A percentile compares a stretch with the other conserved stretches of the same genome.
These are phyloP conservation scores for Apoda limacodes DNA, from an alignment of 2,888 invertebrate genomes.

Conservation along the genomic window DNA sequence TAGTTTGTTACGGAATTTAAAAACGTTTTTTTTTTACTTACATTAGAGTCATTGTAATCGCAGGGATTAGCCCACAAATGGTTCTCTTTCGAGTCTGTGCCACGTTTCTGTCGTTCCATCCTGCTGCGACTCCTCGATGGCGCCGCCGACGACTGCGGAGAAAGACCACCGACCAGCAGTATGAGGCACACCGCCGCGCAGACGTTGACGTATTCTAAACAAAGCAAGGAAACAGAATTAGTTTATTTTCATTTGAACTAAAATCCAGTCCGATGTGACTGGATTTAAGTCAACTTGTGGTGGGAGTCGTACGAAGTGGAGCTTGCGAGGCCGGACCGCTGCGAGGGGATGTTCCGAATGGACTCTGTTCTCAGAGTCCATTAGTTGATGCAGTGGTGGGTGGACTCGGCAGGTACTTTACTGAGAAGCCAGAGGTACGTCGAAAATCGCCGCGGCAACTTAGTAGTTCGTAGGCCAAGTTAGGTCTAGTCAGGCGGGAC, in stretches of 20 bases:
- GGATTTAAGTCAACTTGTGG: too few relatives aligned
- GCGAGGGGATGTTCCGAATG: too few relatives aligned
- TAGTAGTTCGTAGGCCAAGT: too few relatives aligned
- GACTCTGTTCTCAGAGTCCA: too few relatives aligned
- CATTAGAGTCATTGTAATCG: slow-evolving; percentile 32
- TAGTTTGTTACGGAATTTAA: too few relatives aligned
- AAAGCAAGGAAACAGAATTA: slow-evolving; percentile 4
- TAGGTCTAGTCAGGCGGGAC: too few relatives aligned
- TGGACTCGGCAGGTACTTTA: too few relatives aligned
- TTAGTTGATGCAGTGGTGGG: too few relatives aligned
- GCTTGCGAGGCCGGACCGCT: too few relatives aligned
- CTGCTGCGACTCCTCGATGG: slow-evolving; percentile 40
- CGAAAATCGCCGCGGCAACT: too few relatives aligned
- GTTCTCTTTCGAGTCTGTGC: slow-evolving; percentile 26
- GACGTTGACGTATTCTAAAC: slow-evolving; percentile 61
- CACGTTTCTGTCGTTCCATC: slow-evolving; percentile 39
- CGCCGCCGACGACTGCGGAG: slow-evolving; percentile 50
- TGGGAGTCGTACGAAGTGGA: too few relatives aligned
- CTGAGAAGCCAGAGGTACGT: too few relatives aligned
- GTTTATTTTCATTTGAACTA: slow-evolving; percentile 1
- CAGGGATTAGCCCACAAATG: slow-evolving; percentile 54
- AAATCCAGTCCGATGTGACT: neutral
- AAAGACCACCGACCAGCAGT: slow-evolving; percentile 47
- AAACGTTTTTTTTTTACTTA: slow-evolving; percentile 19
- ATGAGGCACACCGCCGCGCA: slow-evolving; percentile 58